A percentile compares a stretch with the other conserved stretches of the same genome.
Conservation (phyloP, 1,140 invertebrate genomes). For the Zeugodacus cucurbitae region DNA sequence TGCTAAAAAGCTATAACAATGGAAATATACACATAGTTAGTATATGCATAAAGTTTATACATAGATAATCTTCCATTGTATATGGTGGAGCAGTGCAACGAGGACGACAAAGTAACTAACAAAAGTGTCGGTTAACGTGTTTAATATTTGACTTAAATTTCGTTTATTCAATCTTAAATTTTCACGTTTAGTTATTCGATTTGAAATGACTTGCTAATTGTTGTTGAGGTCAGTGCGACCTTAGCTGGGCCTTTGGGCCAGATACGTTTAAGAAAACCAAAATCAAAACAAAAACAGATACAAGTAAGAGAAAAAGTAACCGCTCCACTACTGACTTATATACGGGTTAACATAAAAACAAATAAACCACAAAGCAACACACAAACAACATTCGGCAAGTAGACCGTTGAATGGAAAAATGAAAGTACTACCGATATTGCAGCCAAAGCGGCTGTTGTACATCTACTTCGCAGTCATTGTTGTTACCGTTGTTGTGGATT, state of each 20-base stretch:
- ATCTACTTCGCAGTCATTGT: slow-evolving; percentile 17
- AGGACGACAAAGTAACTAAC: neutral
- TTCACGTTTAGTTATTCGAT: neutral
- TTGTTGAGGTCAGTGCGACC: slow-evolving; percentile 8
- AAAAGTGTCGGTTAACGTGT: neutral
- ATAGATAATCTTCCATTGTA: neutral
- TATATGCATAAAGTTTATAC: neutral
- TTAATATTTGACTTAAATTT: neutral
- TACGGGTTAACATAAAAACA: neutral
- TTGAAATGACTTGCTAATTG: slow-evolving; percentile 17
- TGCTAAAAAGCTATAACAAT: neutral
- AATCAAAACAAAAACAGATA: neutral
- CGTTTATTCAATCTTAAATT: neutral
- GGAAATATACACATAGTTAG: neutral
- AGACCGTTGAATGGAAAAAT: slow-evolving; percentile 24
- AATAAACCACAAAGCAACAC: neutral
- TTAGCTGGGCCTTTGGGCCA: slow-evolving; percentile 7
- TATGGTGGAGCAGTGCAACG: neutral
- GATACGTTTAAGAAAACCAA: neutral
- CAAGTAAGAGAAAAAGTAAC: neutral
- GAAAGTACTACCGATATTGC: slow-evolving; percentile 24
- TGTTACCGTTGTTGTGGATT: slow-evolving; percentile 6
- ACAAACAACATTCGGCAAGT: neutral
- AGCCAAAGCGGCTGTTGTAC: slow-evolving; percentile 6
- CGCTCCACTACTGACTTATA: neutral